Conservation (phyloP, 2,113 vertebrate genomes). For the Balaeniceps rex region DNA sequence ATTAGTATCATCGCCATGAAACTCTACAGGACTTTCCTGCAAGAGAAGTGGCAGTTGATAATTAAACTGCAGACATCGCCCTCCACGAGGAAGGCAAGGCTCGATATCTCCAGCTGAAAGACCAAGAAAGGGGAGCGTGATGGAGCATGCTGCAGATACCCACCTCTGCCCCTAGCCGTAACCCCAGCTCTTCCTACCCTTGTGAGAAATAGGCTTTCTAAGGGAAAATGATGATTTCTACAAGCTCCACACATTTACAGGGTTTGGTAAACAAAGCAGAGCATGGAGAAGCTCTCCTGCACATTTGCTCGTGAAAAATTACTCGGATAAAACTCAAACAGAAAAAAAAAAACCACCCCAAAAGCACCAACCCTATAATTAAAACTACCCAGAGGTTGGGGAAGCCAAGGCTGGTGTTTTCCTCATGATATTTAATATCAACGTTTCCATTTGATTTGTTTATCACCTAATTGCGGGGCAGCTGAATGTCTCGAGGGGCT, state of each 20-base stretch:
- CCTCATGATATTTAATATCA: conserved; percentile 19
- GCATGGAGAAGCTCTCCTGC: background rate
- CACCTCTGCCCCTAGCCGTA: background rate
- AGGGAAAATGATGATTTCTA: background rate
- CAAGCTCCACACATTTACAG: background rate
- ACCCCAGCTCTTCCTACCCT: background rate
- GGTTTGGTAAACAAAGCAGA: background rate
- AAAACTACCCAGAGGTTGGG: background rate
- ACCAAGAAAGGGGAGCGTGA: background rate
- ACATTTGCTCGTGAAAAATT: background rate
- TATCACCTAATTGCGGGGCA: conserved; percentile 30
- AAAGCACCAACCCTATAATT: background rate
- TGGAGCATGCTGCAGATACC: background rate
- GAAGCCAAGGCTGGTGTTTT: background rate
- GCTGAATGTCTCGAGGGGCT: background rate
- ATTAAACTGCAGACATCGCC: conserved; percentile 8
- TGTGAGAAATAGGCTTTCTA: background rate
- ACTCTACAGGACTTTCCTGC: conserved; percentile 8
- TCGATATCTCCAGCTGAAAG: background rate
- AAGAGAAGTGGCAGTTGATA: conserved; percentile 28
- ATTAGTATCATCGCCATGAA: background rate
- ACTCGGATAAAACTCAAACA: background rate
- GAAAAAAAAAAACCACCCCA: background rate
- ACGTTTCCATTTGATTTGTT: background rate
- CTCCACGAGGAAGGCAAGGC: background rate